phyloP scores from a whole-genome alignment of 2,888 invertebrate genomes.

The Abrostola triplasia region DNA sequence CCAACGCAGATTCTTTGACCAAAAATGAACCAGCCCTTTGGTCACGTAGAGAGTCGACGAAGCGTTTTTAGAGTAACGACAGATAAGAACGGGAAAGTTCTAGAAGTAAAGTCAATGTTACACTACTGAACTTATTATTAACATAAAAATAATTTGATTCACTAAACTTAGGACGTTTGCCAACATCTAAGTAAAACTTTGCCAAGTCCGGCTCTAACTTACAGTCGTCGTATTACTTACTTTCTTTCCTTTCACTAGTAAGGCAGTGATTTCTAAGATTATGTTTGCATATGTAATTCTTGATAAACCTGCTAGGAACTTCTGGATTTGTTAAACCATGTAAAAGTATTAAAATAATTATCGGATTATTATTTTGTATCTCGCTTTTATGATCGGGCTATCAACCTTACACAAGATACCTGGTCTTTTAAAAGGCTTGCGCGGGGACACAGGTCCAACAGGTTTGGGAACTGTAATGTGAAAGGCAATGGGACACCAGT shows the following conservation, averaged over 20 bases:
- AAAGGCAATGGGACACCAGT: no score
- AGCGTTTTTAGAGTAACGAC: not conserved
- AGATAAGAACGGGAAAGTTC: not conserved
- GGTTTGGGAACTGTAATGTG: no score
- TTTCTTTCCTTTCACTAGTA: constrained; percentile 8
- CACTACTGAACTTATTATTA: constrained; percentile 9
- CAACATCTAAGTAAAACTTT: constrained; percentile 19
- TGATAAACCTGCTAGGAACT: no score
- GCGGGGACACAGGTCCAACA: no score
- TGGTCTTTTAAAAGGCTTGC: no score
- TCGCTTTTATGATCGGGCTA: not conserved
- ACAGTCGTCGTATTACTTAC: not conserved
- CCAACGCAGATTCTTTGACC: no score
- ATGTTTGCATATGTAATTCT: not conserved
- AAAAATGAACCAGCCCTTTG: no score
- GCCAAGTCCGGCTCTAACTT: constrained; percentile 21
- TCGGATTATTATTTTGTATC: not conserved
- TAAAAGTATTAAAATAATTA: no score
- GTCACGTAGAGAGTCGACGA: no score
- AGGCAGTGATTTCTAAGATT: not conserved
- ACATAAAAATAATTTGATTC: constrained; percentile 21
- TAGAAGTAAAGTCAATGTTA: constrained; percentile 4
- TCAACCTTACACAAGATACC: no score
- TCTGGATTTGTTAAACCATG: no score
- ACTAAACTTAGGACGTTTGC: constrained; percentile 24